A percentile compares a stretch with the other conserved stretches of the same genome.
phyloP scores from a whole-genome alignment of 2,113 vertebrate species.

The Thermophis baileyi region DNA sequence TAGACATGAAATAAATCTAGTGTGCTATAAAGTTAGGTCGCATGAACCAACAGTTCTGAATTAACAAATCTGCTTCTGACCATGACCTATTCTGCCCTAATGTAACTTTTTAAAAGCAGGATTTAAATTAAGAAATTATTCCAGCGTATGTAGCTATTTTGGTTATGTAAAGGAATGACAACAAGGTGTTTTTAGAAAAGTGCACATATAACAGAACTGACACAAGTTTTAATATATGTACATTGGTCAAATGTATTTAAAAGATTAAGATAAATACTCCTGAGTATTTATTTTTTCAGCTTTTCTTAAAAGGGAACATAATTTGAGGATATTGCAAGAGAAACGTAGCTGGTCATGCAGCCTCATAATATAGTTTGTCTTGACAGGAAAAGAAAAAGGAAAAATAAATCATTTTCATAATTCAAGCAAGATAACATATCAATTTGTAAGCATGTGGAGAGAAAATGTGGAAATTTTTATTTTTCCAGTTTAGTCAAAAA shows the following conservation, averaged over 20 bases:
- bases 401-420: background rate
- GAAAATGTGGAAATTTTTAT: background rate
- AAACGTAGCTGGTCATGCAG: conserved; percentile 3
- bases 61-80: conserved; percentile 37
- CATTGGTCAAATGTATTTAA: background rate
- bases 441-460: conserved; percentile 3
- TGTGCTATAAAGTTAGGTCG: background rate
- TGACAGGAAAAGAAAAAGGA: conserved; percentile 13
- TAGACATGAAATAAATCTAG: conserved; percentile 7
- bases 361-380: conserved; percentile 12
- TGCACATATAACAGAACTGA: background rate
- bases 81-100: conserved; percentile 23
- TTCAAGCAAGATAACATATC: background rate
- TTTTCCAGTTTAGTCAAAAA: background rate
- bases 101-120: background rate
- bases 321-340: conserved; percentile 8
- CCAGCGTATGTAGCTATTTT: conserved; percentile 10
- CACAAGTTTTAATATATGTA: background rate
- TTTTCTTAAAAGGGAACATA: background rate
- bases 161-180: background rate
- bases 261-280: background rate
- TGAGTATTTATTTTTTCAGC: background rate
- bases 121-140: conserved; percentile 1
- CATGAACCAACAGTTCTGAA: conserved; percentile 23
- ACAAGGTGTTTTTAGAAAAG: background rate